These are phyloP conservation scores for Nephrotoma flavescens DNA, from an alignment of 2,888 invertebrate species.

Conservation along the genomic window DNA sequence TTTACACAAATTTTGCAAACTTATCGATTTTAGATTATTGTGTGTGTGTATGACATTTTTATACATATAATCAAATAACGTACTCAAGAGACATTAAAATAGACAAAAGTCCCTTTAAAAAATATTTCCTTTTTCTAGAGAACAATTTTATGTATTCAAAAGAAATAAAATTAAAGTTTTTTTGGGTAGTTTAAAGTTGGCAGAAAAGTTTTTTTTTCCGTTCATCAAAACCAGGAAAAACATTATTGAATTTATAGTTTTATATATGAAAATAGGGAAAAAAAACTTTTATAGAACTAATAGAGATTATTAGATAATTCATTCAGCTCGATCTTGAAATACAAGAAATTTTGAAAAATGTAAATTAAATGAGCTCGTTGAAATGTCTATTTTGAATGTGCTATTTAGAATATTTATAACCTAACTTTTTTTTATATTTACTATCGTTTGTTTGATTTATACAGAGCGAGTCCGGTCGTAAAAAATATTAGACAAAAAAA, in stretches of 20 bases:
- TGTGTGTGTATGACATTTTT: not conserved
- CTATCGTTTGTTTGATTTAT: not conserved
- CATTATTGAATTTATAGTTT: not conserved
- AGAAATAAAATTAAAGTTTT: not conserved
- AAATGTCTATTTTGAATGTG: not conserved
- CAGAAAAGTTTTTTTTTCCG: not conserved
- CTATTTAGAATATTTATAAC: not conserved
- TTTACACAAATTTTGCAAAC: not conserved
- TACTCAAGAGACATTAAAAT: not conserved
- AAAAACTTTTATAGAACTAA: not conserved
- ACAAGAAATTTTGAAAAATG: not conserved
- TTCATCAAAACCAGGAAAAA: not conserved
- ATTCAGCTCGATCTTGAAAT: not conserved
- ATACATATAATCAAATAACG: not conserved
- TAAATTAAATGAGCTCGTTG: not conserved
- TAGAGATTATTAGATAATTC: not conserved
- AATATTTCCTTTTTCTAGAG: not conserved
- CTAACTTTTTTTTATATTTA: not conserved
- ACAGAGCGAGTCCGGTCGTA: not conserved
- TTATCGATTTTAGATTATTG: not conserved
- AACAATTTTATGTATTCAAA: not conserved
- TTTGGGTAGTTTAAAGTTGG: not conserved
- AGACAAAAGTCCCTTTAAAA: not conserved
- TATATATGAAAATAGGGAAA: not conserved
- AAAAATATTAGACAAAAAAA: not conserved